Conservation (phyloP, 2,797 vertebrate species). For the Syngnathus acus region DNA sequence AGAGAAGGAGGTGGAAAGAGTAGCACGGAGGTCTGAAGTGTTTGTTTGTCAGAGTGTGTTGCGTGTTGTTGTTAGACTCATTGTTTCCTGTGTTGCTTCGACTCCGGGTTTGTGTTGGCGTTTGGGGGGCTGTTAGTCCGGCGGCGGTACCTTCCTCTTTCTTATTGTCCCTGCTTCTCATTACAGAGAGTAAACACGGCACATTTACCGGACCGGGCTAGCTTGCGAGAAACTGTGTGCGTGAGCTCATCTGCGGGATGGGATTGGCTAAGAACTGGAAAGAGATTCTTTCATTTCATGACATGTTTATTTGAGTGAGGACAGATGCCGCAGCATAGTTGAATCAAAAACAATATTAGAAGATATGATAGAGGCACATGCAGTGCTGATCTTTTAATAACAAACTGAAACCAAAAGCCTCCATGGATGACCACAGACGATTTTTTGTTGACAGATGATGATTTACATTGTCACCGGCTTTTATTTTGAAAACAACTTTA, state of each 20-base stretch:
- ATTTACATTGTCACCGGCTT: not conserved
- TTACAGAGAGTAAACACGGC: slow-evolving; percentile 65
- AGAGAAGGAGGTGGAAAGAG: slow-evolving; percentile 29
- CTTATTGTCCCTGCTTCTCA: slow-evolving; percentile 59
- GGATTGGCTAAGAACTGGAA: not conserved
- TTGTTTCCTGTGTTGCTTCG: slow-evolving; percentile 70
- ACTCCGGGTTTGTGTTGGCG: slow-evolving; percentile 69
- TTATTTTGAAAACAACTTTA: not conserved
- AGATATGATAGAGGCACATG: too few species aligned
- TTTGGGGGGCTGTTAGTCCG: slow-evolving; percentile 65
- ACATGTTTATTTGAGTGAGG: too few species aligned
- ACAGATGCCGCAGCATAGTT: too few species aligned
- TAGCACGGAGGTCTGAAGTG: slow-evolving; percentile 50
- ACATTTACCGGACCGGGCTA: slow-evolving; percentile 45
- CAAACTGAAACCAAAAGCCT: not conserved
- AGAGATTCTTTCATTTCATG: not conserved
- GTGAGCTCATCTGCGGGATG: slow-evolving; percentile 3
- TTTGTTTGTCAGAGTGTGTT: slow-evolving; percentile 67
- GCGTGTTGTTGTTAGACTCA: slow-evolving; percentile 68
- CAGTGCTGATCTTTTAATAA: not conserved
- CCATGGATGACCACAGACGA: too few species aligned
- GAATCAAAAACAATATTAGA: too few species aligned
- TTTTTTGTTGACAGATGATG: not conserved
- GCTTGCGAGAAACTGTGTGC: slow-evolving; percentile 25
- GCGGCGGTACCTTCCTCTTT: slow-evolving; percentile 37